Base-by-base conservation (phyloP, 2,797 vertebrate genomes). In the Sternarchorhynchus goeldii region DNA sequence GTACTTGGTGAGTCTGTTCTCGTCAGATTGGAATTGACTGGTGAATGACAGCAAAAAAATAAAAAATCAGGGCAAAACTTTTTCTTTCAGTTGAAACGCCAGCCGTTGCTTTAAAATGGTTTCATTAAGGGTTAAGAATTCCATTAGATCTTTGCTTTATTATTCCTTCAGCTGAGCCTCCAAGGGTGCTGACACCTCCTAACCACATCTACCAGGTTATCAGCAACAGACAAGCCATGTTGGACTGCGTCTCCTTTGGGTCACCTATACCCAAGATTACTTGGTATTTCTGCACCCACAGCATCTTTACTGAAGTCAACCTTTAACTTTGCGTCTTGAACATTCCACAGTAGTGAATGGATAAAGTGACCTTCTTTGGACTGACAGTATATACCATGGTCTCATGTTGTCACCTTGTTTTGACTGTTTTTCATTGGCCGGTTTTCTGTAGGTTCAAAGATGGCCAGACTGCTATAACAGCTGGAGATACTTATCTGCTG, bases 221-320 rank as follows among this genome's bases (percentile, higher is more conserved):
- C 16, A 89, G 92, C 58, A 95, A 98, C 85, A 94, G 82, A 62
- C 94, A 89, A 0, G 96, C 95, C 0, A 81, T 96, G 17, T 89
- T 99, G 36, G 92, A 98, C 76, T 99, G 97, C 80, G 91, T 93
- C 78, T 94, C 94, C 78, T 99, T 99, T 86, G 97, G 97, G 29
- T 98, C 97, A 4, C 97, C 97, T 45, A 93, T 95, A 75, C 97
- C 97, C 79, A 89, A 90, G 75, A 92, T 98, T 85, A 94, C 96
- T 87, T 99, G 97, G 97, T 99, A 45, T 73, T 34, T 70, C 29
- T 32, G 10, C 29, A 20, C 16, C 29, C 2, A 18, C 6, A 10
- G 18, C 31, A 21, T 41, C 55, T 72, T 31, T 29, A 6, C 21
- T 39, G 64, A 39, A 29, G 31, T 50, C 45, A 10, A 12, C 2